Evolutionary conservation across 2,797 vertebrate genomes (phyloP).

Genomic region (Notolabrus celidotus): DNA sequence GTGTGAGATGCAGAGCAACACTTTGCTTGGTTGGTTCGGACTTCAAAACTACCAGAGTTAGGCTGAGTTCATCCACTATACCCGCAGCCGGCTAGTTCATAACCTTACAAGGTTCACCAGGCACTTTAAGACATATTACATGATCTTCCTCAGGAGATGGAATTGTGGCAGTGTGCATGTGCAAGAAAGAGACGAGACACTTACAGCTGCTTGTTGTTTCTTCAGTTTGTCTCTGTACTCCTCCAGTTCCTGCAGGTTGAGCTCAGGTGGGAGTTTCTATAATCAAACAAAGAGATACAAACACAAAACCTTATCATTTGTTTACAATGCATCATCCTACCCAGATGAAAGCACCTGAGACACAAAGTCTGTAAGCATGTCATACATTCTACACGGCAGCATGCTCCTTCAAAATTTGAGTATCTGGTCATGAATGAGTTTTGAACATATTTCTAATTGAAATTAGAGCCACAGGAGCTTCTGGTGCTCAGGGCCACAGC

Average conservation of each 20-base stretch:
- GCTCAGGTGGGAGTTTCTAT: slow-evolving; percentile 94
- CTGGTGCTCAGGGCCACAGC: slow-evolving; percentile 9
- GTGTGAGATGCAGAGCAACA: too few species aligned
- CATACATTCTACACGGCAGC: background rate
- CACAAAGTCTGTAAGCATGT: slow-evolving; percentile 8
- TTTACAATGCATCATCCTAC: slow-evolving; percentile 18
- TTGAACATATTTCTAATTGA: background rate
- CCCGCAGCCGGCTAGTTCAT: too few species aligned
- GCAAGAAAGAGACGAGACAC: slow-evolving; percentile 64
- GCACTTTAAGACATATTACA: background rate
- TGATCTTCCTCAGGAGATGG: background rate
- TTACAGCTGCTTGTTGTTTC: slow-evolving; percentile 95
- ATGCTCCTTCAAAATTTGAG: too few species aligned
- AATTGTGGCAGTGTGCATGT: background rate
- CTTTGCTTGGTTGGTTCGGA: too few species aligned
- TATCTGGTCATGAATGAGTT: slow-evolving; percentile 9
- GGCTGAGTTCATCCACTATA: too few species aligned
- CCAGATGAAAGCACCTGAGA: background rate
- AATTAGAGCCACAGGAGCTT: slow-evolving; percentile 14
- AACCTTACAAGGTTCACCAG: background rate
- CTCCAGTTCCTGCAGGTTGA: slow-evolving; percentile 95
- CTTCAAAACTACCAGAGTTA: too few species aligned
- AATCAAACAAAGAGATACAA: slow-evolving; percentile 58
- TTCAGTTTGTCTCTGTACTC: slow-evolving; percentile 95
- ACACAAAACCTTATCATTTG: slow-evolving; percentile 24